Evolutionary conservation across 2,888 invertebrate species (phyloP), one percentile per base, ranked within the genome.

Genomic region (Salpingus planirostris): DNA sequence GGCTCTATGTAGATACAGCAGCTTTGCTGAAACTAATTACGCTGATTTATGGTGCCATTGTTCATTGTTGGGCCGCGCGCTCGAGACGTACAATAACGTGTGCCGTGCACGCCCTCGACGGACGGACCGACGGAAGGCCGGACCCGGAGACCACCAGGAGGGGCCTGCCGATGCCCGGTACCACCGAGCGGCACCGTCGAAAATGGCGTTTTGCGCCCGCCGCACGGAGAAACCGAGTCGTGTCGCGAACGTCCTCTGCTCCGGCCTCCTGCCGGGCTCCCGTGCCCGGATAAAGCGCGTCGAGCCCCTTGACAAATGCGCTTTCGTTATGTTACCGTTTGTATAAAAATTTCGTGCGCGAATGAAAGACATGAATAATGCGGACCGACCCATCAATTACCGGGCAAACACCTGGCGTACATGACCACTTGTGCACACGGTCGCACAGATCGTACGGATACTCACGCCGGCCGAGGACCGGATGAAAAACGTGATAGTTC

Each of bases 31-130:
- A 80, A 81, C 85, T 85, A 86, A 86, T 86, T 86, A 86, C 85
- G 80, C 81, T 84, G 85, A 86, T 86, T 86, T 86, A 86, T 86
- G 81, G 80, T 70, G 73, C 84, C 80, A 86, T 86, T 86, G 85
- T 85, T 78, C 83, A 82, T 83, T 83, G 83, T 83, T 78, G 74
- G 62, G 70, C 70, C 69, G 70, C 69, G 70, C 62, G 55, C 59
- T 46, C 52, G 57, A 57, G 58, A 60, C 57, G 54, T 59, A 58
- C 55, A 8, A n/a, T n/a, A n/a, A n/a, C n/a, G n/a, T n/a, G n/a
- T n/a, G n/a, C n/a, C n/a, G 62, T 61, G 60, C 57, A 60, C 62
- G 60, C 62, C 62, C 57, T 58, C 46, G 33, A 39, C 29, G 37
- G 39, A 36, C 40, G 31, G 29, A 29, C 13, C 6, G 13, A 29